Base-by-base conservation (phyloP, 1,140 invertebrate species). In the Brevipalpus yothersi region DNA sequence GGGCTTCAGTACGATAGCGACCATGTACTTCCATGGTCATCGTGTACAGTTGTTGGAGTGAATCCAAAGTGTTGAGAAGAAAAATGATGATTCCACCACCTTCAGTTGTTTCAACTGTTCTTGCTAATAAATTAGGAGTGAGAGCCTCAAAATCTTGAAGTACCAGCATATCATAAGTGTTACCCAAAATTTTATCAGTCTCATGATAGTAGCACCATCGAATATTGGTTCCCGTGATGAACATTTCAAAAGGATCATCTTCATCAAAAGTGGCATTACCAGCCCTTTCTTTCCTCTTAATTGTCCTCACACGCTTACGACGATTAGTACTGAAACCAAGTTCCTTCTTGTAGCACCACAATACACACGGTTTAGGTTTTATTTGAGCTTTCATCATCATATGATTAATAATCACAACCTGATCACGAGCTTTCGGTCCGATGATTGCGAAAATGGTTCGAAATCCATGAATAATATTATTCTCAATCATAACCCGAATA, bases 261-360 rank as follows among this genome's bases (percentile, higher is more conserved):
- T 96, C 89, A 66, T 94, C 86, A 68, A 88, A 84, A 23, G 93
- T 68, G 69, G 88, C 89, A 2, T 91, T 31, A 31, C 91, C 56
- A 80, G 78, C 69, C 84, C 82, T 15, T 92, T 95, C 66, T 84
- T 84, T 65, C 87, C 78, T 3, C 88, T 67, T 45, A 82, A 76
- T 66, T 89, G 89, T 75, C 90, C 91, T 62, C 84, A 77, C 21
- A 72, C 97, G 98, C 66, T 92, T 87, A 5, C 88, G 80, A 70
- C 96, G 86, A 68, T 88, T 93, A 63, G 31, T 85, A 70, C 82
- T 93, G 66, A 98, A 87, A 66, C 89, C 82, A 68, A 98, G 74
- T 74, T 91, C 84, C 68, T 89, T 97, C 72, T 98, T 98, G 70
- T 98, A 98, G 70, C 94, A 98, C 95, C 95, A 99, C 19, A 99